Base-by-base conservation (phyloP, 2,888 invertebrate genomes). In the Tanytarsus gracilentus region DNA sequence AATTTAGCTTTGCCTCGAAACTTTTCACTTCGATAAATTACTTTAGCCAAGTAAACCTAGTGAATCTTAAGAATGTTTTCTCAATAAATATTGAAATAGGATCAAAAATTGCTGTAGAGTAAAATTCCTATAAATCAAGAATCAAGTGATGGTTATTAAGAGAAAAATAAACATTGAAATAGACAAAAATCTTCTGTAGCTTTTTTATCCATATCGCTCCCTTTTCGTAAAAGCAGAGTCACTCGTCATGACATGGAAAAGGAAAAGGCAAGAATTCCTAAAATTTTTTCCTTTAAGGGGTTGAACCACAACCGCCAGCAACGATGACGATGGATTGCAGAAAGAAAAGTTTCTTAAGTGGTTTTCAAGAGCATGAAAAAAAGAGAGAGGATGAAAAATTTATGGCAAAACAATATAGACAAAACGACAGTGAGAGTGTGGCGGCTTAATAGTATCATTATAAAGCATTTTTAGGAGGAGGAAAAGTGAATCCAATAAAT, bases 61-160 rank as follows among this genome's bases (percentile, higher is more conserved):
- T 6, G 40, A 18, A 18, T 30, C 11, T 52, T 40, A 18, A n/a
- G 21, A 25, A n/a, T 55, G 48, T 58, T 48, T 48, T 30, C 39
- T 58, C 58, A 58, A 58, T 58, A 58, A 58, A 58, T 58, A 58
- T 58, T 58, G 48, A 48, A 48, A 58, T 29, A 58, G 58, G 58
- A 58, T 58, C 48, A 58, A 36, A 44, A 44, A 58, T 58, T 58
- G 30, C 44, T 8, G n/a, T n/a, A n/a, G n/a, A n/a, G n/a, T n/a
- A 27, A 48, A 58, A 58, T 58, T 58, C 58, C 58, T 30, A 58
- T 58, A 58, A 58, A 58, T 58, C 58, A 58, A 58, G 58, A 58
- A 58, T 58, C 58, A 58, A 58, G 58, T 58, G 58, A 48, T 58
- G 58, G 58, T 58, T 58, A 58, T 58, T 58, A 48, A 58, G 48